Base-by-base conservation (phyloP, 1,140 invertebrate genomes). In the Lethrus apterus region DNA sequence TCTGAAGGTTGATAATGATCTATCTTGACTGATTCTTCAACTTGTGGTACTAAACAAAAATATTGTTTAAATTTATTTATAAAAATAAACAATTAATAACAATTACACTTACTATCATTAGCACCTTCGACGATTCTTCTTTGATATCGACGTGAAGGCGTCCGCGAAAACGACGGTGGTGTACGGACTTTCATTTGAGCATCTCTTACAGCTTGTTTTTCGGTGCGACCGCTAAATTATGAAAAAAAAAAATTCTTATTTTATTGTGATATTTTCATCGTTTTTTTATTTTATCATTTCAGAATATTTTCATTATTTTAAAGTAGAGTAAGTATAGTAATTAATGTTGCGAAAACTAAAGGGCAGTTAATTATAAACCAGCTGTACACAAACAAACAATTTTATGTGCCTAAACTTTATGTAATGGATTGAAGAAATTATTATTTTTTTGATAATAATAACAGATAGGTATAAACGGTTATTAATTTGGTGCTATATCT, bases 131-230 rank as follows among this genome's bases (percentile, higher is more conserved):
- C 77, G 46, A 82, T 74, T 48, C 88, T 76, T 50, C 90, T 74
- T 54, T 86, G 81, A 59, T 87, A 86, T 50, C 91, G 75, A 52
- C 89, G 77, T 50, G 91, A 95, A 4, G 91, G 88, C n/a, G 84
- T 87, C 53, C 93, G 76, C 30, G 84, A 83, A 62, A 97, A 94
- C 29, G 80, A 72, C 23, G 90, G 89, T 35, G 87, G 86, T 11
- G 85, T 77, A 34, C 80, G 73, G 35, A 72, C 64, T 36, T 77
- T 71, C 50, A 75, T 68, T 45, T 71, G 72, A 62, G 74, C 71
- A 71, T 83, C 70, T 69, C 72, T 57, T 13, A 73, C 70, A 19
- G 74, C 73, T 60, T 79, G 74, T 64, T 81, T 78, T 56, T 82
- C 79, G 48, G 81, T 77, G 32, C 82, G 68, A 53, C 82, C 83